Conservation (phyloP, 1,140 invertebrate species). For the Caenorhabditis inopinata region DNA sequence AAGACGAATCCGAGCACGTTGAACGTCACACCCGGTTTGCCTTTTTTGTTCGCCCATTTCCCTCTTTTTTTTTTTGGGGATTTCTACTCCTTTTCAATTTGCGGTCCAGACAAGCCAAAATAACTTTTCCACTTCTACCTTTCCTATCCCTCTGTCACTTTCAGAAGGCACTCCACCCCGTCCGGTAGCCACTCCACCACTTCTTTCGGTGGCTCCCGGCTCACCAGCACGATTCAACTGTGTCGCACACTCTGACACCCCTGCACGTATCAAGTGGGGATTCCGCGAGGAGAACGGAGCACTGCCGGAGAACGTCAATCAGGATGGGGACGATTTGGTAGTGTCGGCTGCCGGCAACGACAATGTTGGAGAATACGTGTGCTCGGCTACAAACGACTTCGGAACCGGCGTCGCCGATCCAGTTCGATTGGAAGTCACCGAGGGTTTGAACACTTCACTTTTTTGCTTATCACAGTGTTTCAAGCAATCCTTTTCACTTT, state of each 20-base stretch:
- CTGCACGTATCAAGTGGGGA: slow-evolving; percentile 61
- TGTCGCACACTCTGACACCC: slow-evolving; percentile 57
- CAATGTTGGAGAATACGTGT: slow-evolving; percentile 59
- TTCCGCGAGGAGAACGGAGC: slow-evolving; percentile 52
- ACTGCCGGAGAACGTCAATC: slow-evolving; percentile 55
- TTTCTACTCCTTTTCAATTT: background rate
- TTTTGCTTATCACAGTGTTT: background rate
- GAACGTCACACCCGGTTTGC: slow-evolving; percentile 28
- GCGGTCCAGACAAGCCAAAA: background rate
- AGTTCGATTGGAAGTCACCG: slow-evolving; percentile 58
- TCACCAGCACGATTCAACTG: slow-evolving; percentile 61
- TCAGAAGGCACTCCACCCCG: slow-evolving; percentile 53
- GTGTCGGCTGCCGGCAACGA: slow-evolving; percentile 55
- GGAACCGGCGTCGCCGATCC: slow-evolving; percentile 60
- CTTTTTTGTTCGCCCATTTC: background rate
- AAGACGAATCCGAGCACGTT: slow-evolving; percentile 29
- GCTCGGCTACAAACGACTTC: slow-evolving; percentile 61
- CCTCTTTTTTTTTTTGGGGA: background rate
- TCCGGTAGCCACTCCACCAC: slow-evolving; percentile 63
- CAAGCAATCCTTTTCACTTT: background rate
- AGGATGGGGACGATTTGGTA: slow-evolving; percentile 60
- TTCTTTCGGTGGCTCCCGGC: slow-evolving; percentile 56
- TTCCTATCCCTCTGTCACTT: slow-evolving; percentile 22
- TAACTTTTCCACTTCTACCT: background rate
- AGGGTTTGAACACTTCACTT: slow-evolving; percentile 49